Evolutionary conservation across 2,888 invertebrate species (phyloP), one percentile per base, ranked within the genome.

Genomic region (Masnerella sp.): DNA sequence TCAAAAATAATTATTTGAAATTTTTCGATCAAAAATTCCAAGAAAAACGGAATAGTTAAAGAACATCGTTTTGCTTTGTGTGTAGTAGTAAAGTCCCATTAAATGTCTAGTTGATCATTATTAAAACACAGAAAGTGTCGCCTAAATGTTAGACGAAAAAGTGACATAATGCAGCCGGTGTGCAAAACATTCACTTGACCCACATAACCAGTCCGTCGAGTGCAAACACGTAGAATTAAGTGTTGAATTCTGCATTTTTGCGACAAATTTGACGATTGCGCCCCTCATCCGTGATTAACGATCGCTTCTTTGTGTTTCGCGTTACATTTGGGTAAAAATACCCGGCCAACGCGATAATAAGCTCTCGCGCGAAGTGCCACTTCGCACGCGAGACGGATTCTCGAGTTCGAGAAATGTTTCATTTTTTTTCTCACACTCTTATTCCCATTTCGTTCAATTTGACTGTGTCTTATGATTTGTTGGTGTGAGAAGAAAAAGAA

Each of bases 151-250:
- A n/a, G n/a, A n/a, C n/a, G n/a, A n/a, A n/a, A n/a, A n/a, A n/a
- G n/a, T n/a, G n/a, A n/a, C 5, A 45, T 15, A 45, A 56, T 43
- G 17, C 38, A 40, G 40, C 22, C 9, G 7, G 36, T 36, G 47
- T 38, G 17, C 14, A 30, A 56, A 42, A 56, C 20, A 36, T 59
- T 47, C 59, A 59, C 34, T 59, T 47, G 45, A 47, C 56, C 42
- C 25, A n/a, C n/a, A 59, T 18, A 47, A 47, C 20, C 20, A 4
- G 42, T 34, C 7, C 11, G 32, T 34, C n/a, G 14, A 18, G 34
- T 49, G 12, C 28, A 17, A 49, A 34, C 12, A 45, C n/a, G 49
- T 61, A 51, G 36, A 59, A 59, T 47, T 59, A 28, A 25, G 9
- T 22, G n/a, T 38, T 28, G 47, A n/a, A 12, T 36, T 59, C 47